phyloP scores from a whole-genome alignment of 2,113 vertebrate species.

The Pollachius pollachius region DNA sequence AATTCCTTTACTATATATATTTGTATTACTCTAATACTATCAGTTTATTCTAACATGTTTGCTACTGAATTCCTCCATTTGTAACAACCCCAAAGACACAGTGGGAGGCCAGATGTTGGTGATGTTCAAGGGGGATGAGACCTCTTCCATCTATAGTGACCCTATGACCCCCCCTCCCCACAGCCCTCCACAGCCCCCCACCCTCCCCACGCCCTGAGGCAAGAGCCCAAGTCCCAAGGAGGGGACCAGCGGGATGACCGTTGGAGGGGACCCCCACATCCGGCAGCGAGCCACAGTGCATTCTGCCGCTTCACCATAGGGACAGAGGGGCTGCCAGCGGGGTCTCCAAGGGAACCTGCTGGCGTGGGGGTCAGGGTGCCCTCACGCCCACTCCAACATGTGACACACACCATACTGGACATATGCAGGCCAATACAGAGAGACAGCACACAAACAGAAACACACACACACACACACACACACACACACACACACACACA shows the following conservation, averaged over 20 bases:
- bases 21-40: too few relatives aligned
- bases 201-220: neutral
- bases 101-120: conserved; percentile 5
- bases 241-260: conserved; percentile 12
- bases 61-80: too few relatives aligned
- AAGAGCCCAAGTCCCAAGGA: too few relatives aligned
- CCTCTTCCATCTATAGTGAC: neutral
- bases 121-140: conserved; percentile 6
- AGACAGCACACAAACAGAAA: conserved; percentile 15
- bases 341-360: conserved; percentile 45
- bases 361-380: conserved; percentile 14
- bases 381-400: conserved; percentile 11
- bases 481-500: neutral
- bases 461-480: conserved; percentile 1
- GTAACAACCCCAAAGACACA: conserved; percentile 4
- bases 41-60: too few relatives aligned
- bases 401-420: conserved; percentile 8
- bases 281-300: conserved; percentile 23
- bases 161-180: neutral
- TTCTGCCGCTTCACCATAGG: conserved; percentile 40
- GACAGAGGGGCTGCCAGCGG: conserved; percentile 26
- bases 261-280: conserved; percentile 34
- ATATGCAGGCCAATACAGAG: too few relatives aligned
- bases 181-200: neutral
- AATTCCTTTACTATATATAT: too few relatives aligned